Conservation (phyloP, 1,140 invertebrate species). For the Harlomillsia oculata region DNA sequence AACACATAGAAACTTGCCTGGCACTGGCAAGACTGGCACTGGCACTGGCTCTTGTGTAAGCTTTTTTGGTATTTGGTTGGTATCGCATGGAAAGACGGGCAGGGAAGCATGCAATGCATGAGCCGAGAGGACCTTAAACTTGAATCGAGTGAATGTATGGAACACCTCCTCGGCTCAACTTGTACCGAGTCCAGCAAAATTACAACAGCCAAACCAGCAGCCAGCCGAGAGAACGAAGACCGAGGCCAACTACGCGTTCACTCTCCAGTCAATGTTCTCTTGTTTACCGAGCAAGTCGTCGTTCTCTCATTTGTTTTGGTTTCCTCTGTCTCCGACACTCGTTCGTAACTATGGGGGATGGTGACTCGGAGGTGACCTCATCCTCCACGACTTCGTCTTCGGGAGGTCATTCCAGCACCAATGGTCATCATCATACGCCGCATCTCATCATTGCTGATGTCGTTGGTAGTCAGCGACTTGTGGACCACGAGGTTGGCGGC, state of each 20-base stretch:
- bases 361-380: conserved; percentile 64
- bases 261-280: conserved; percentile 13
- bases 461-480: conserved; percentile 40
- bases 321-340: neutral
- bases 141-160: too few relatives aligned
- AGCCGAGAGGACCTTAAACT: conserved; percentile 31
- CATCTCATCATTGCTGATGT: conserved; percentile 6
- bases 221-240: conserved; percentile 3
- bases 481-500: conserved; percentile 30
- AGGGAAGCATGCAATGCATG: too few relatives aligned
- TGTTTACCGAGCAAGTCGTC: conserved; percentile 5
- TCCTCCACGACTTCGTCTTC: conserved; percentile 41
- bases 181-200: conserved; percentile 8
- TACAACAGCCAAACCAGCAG: neutral
- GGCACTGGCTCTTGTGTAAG: conserved; percentile 1
- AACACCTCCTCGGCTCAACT: conserved; percentile 21
- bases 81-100: conserved; percentile 10
- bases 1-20: conserved; percentile 1
- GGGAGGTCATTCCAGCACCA: conserved; percentile 12
- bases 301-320: conserved; percentile 4
- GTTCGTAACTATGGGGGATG: conserved; percentile 46
- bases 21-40: conserved; percentile 5
- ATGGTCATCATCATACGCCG: conserved; percentile 33
- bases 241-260: conserved; percentile 5
- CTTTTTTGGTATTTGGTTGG: neutral